Conservation (phyloP, 2,113 vertebrate genomes). For the Corythaeola cristata region DNA sequence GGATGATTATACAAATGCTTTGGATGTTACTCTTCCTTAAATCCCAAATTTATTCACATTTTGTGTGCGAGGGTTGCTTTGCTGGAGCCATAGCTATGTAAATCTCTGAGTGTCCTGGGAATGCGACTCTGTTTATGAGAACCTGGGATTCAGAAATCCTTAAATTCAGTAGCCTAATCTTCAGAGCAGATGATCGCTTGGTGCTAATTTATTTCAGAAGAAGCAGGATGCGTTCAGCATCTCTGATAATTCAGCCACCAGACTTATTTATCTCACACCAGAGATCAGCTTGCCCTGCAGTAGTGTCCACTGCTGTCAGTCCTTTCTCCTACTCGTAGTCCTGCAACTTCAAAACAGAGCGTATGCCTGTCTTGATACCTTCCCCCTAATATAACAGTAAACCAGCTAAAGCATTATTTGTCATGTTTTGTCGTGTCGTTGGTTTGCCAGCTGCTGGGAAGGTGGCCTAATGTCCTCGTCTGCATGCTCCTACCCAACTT, state of each 20-base stretch:
- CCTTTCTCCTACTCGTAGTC: background rate
- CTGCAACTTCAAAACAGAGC: background rate
- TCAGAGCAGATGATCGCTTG: background rate
- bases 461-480: background rate
- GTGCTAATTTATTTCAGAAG: background rate
- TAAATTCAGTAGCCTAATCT: background rate
- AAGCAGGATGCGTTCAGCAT: background rate
- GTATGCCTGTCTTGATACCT: background rate
- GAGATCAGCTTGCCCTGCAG: background rate
- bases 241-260: background rate
- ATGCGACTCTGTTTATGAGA: background rate
- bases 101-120: background rate
- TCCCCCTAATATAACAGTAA: background rate
- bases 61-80: constrained; percentile 21
- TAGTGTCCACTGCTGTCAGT: background rate
- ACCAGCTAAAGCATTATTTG: background rate
- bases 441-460: background rate
- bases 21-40: constrained; percentile 65
- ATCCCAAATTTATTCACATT: constrained; percentile 67
- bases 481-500: background rate
- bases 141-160: background rate
- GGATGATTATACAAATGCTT: constrained; percentile 72
- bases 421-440: accelerated
- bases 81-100: constrained; percentile 27
- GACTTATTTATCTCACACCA: background rate